phyloP scores from a whole-genome alignment of 2,797 vertebrate genomes.

The Macroramphosus scolopax region DNA sequence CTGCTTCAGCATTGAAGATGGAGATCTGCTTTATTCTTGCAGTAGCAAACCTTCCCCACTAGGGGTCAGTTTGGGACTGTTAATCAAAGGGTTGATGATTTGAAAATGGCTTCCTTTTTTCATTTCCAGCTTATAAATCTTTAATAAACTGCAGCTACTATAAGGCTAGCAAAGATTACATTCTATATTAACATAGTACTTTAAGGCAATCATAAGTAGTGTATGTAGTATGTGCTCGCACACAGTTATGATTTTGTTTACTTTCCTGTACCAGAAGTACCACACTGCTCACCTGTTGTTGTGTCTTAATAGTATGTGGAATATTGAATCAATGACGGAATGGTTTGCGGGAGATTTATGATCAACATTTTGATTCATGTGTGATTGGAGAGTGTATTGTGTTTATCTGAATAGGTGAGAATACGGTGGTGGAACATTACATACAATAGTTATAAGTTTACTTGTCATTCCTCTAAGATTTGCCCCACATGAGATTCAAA shows the following conservation, averaged over 20 bases:
- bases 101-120: neutral
- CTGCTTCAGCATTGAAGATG: neutral
- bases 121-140: slow-evolving; percentile 11
- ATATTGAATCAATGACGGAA: slow-evolving; percentile 4
- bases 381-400: no score
- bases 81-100: slow-evolving; percentile 10
- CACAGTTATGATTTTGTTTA: slow-evolving; percentile 10
- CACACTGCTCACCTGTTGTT: neutral
- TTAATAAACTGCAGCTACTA: neutral
- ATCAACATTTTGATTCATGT: neutral
- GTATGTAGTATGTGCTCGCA: slow-evolving; percentile 2
- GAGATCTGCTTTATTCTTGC: slow-evolving; percentile 27
- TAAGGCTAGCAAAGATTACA: neutral
- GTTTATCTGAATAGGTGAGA: no score
- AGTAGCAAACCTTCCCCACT: slow-evolving; percentile 43
- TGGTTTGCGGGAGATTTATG: neutral
- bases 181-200: slow-evolving; percentile 5
- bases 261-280: slow-evolving; percentile 39
- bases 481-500: neutral
- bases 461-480: slow-evolving; percentile 8
- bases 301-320: neutral
- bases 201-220: neutral
- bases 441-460: slow-evolving; percentile 2
- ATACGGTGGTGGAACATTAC: no score
- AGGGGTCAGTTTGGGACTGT: slow-evolving; percentile 43